These are phyloP conservation scores for Aethes cnicana DNA, from an alignment of 2,888 invertebrate species.

Conservation along the genomic window DNA sequence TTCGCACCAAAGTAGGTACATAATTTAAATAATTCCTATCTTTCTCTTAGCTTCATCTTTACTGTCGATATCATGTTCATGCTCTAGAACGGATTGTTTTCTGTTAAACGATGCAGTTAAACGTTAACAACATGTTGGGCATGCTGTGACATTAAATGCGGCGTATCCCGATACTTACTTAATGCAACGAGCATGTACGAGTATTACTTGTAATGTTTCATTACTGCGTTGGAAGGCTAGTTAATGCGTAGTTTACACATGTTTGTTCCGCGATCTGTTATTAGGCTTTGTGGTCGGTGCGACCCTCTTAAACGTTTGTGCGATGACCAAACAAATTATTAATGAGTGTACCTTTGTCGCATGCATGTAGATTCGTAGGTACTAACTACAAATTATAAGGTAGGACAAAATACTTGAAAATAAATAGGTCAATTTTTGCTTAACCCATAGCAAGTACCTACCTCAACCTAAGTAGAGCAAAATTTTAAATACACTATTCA, in stretches of 20 bases:
- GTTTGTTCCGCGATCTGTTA: constrained; percentile 20
- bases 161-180: constrained; percentile 20
- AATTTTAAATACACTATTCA: not conserved
- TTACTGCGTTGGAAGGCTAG: constrained; percentile 28
- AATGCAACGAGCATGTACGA: constrained; percentile 19
- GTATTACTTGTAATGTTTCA: constrained; percentile 23
- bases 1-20: constrained; percentile 1
- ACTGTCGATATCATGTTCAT: constrained; percentile 12
- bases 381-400: too few relatives aligned
- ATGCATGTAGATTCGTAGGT: too few relatives aligned
- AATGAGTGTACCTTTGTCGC: not conserved
- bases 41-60: not conserved
- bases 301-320: constrained; percentile 17
- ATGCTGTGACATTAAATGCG: constrained; percentile 18
- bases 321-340: constrained; percentile 24
- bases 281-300: constrained; percentile 27
- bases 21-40: constrained; percentile 1
- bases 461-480: too few relatives aligned
- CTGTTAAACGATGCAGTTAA: constrained; percentile 4
- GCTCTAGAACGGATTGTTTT: constrained; percentile 1
- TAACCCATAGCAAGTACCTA: too few relatives aligned
- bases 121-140: constrained; percentile 9
- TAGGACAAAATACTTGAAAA: too few relatives aligned
- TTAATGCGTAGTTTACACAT: constrained; percentile 28
- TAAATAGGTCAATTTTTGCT: too few relatives aligned